Evolutionary conservation across 2,797 vertebrate species (phyloP).

Genomic region (Salarias fasciatus): DNA sequence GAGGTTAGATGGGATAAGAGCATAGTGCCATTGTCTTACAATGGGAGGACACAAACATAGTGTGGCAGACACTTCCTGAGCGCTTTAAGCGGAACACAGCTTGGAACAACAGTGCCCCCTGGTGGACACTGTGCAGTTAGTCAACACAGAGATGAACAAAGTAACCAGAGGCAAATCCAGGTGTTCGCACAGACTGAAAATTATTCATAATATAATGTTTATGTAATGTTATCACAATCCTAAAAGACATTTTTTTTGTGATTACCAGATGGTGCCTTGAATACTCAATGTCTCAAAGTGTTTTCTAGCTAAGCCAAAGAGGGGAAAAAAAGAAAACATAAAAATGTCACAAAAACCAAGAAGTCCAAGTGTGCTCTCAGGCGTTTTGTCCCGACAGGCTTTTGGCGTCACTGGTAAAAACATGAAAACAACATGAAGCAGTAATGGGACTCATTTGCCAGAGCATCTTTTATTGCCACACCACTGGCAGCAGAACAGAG

Average conservation of each 20-base stretch:
- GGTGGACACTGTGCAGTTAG: slow-evolving; percentile 24
- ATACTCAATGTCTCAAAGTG: slow-evolving; percentile 19
- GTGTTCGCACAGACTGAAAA: slow-evolving; percentile 36
- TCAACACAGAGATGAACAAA: neutral
- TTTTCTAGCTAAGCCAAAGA: slow-evolving; percentile 5
- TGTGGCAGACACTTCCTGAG: slow-evolving; percentile 43
- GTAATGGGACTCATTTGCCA: slow-evolving; percentile 45
- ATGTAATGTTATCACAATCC: slow-evolving; percentile 20
- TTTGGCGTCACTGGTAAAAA: slow-evolving; percentile 35
- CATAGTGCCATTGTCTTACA: slow-evolving; percentile 70
- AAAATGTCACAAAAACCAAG: slow-evolving; percentile 13
- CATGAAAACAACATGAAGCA: slow-evolving; percentile 36
- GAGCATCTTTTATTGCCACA: slow-evolving; percentile 42
- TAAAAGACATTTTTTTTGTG: slow-evolving; percentile 12
- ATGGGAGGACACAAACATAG: slow-evolving; percentile 68
- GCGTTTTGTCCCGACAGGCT: slow-evolving; percentile 20
- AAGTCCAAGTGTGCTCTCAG: slow-evolving; percentile 27
- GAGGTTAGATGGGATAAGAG: slow-evolving; percentile 74
- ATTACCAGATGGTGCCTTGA: slow-evolving; percentile 24
- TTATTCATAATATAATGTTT: slow-evolving; percentile 25
- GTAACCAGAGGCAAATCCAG: slow-evolving; percentile 28
- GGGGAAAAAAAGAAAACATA: neutral
- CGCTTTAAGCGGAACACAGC: slow-evolving; percentile 15
- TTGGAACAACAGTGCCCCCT: slow-evolving; percentile 81
- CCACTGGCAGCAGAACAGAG: slow-evolving; percentile 54